Evolutionary conservation across 2,797 vertebrate species (phyloP).

Genomic region (Scyliorhinus canicula): DNA sequence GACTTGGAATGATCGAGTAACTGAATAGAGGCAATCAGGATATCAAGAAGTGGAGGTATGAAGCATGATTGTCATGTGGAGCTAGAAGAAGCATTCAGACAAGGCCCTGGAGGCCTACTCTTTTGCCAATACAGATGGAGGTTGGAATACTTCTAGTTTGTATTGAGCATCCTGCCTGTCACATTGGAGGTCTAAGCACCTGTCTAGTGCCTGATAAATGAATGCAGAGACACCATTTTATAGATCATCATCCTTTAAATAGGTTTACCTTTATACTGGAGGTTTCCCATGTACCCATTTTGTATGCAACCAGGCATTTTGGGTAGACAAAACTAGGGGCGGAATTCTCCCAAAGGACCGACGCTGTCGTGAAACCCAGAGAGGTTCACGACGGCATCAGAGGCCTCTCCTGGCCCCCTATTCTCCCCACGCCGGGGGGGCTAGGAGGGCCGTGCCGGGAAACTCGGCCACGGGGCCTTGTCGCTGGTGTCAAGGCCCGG

Average conservation of each 20-base stretch:
- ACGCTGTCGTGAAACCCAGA: too few relatives aligned
- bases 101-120: background rate
- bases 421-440: too few relatives aligned
- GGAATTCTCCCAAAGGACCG: too few relatives aligned
- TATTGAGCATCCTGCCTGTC: background rate
- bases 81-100: background rate
- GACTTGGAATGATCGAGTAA: too few relatives aligned
- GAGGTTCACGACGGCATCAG: too few relatives aligned
- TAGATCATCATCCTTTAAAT: background rate
- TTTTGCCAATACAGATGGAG: background rate
- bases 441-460: too few relatives aligned
- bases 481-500: too few relatives aligned
- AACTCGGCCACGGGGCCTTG: too few relatives aligned
- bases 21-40: background rate
- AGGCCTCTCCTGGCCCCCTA: too few relatives aligned
- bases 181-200: background rate
- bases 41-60: background rate
- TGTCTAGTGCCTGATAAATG: background rate
- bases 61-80: background rate
- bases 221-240: background rate
- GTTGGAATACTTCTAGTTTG: background rate
- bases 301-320: background rate
- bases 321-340: background rate
- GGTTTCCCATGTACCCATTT: background rate
- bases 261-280: background rate